phyloP scores from a whole-genome alignment of 2,888 invertebrate species.

The Drosophila meridiana region DNA sequence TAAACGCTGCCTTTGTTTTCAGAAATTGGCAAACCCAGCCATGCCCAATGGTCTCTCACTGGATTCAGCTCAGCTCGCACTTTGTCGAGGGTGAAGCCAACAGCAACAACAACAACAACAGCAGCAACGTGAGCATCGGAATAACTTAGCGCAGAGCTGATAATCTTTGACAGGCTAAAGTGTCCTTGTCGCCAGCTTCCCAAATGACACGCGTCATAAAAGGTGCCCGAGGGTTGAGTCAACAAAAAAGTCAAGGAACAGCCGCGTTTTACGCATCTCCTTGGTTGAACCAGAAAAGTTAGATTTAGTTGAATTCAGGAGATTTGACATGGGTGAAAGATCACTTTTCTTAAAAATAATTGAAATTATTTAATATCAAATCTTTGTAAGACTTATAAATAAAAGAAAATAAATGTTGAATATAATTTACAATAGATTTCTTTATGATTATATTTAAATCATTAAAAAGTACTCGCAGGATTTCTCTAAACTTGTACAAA shows the following conservation, averaged over 20 bases:
- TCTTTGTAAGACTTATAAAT: too few relatives aligned
- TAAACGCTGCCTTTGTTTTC: slow-evolving; percentile 52
- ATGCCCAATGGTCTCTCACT: background rate
- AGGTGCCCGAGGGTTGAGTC: slow-evolving; percentile 29
- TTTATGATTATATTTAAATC: too few relatives aligned
- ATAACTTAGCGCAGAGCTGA: slow-evolving; percentile 62
- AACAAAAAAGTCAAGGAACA: background rate
- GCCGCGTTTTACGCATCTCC: background rate
- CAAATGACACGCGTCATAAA: slow-evolving; percentile 33
- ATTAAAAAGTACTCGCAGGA: too few relatives aligned
- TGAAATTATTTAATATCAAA: too few relatives aligned
- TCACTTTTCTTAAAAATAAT: background rate
- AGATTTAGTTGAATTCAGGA: background rate
- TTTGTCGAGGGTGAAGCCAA: slow-evolving; percentile 37
- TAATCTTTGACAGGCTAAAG: slow-evolving; percentile 62
- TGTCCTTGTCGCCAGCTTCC: slow-evolving; percentile 37
- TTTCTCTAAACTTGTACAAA: too few relatives aligned
- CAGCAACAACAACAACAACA: slow-evolving; percentile 7
- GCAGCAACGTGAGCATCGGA: slow-evolving; percentile 15
- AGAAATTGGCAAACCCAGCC: slow-evolving; percentile 16
- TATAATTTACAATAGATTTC: too few relatives aligned
- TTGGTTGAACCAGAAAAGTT: background rate
- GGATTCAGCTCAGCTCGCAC: slow-evolving; percentile 13
- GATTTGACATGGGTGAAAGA: background rate
- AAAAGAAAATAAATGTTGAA: too few relatives aligned